phyloP scores from a whole-genome alignment of 2,888 invertebrate species.

The Netelia virgata region DNA sequence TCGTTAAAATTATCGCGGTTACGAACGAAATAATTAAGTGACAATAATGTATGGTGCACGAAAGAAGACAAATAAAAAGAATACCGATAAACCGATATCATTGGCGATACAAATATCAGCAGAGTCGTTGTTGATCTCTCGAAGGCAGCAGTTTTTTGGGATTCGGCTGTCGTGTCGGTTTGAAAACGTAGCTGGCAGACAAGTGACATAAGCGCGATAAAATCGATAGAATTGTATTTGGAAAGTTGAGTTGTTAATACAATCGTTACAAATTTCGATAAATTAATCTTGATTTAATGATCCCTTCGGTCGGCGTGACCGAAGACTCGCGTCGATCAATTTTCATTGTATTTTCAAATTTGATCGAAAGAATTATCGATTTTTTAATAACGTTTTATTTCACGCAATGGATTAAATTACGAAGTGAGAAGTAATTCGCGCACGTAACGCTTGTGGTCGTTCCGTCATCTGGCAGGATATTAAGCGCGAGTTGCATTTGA shows the following conservation, averaged over 20 bases:
- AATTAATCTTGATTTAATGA: too few species aligned
- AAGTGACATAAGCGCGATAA: conserved; percentile 20
- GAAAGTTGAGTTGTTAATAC: background rate
- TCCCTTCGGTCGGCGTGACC: too few species aligned
- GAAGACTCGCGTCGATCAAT: too few species aligned
- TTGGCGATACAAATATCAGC: conserved; percentile 21
- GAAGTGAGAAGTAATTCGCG: conserved; percentile 27
- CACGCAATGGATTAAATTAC: background rate
- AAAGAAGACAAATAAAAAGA: background rate
- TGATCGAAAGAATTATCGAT: background rate
- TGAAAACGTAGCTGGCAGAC: conserved; percentile 50
- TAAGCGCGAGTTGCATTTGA: conserved; percentile 35
- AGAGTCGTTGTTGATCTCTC: conserved; percentile 62
- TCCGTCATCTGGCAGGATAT: conserved; percentile 45
- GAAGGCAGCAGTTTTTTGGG: conserved; percentile 64
- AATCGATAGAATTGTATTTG: conserved; percentile 4
- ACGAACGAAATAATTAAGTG: conserved; percentile 6
- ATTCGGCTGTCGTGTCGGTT: conserved; percentile 56
- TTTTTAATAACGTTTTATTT: background rate
- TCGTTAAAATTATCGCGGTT: conserved; percentile 3
- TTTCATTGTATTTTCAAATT: too few species aligned
- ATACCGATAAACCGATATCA: conserved; percentile 8
- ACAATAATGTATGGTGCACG: background rate
- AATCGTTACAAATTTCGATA: too few species aligned
- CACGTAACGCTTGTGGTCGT: conserved; percentile 5